Evolutionary conservation across 2,888 invertebrate genomes (phyloP).

Genomic region (Trachelus tabidus): DNA sequence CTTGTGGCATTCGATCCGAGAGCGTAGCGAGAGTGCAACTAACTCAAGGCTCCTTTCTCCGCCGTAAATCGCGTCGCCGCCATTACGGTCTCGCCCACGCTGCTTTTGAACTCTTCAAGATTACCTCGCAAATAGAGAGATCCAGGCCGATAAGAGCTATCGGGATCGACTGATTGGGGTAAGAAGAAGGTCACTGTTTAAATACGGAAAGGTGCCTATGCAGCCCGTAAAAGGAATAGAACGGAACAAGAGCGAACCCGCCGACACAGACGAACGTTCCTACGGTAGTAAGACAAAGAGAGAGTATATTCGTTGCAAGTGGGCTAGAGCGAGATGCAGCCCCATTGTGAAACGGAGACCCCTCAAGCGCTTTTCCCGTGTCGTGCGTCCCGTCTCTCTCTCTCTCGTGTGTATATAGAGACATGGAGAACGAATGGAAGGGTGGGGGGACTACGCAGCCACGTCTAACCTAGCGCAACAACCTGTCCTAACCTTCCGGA

Average conservation of each 20-base stretch:
- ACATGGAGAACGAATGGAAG: not conserved
- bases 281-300: not conserved
- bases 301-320: not conserved
- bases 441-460: not conserved
- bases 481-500: not conserved
- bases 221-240: not conserved
- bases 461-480: conserved; percentile 1
- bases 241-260: not conserved
- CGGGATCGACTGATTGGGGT: not conserved
- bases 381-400: not conserved
- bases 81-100: not conserved
- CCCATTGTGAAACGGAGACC: not conserved
- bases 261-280: not conserved
- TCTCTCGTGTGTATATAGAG: not conserved
- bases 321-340: not conserved
- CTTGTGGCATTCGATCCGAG: not conserved
- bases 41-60: not conserved
- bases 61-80: not conserved
- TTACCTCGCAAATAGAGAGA: not conserved
- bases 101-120: not conserved
- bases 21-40: not conserved
- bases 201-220: not conserved
- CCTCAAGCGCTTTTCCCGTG: not conserved
- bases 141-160: not conserved
- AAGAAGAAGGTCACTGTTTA: not conserved